Conservation (phyloP, 2,797 vertebrate genomes). For the Hoplostethus atlanticus region DNA sequence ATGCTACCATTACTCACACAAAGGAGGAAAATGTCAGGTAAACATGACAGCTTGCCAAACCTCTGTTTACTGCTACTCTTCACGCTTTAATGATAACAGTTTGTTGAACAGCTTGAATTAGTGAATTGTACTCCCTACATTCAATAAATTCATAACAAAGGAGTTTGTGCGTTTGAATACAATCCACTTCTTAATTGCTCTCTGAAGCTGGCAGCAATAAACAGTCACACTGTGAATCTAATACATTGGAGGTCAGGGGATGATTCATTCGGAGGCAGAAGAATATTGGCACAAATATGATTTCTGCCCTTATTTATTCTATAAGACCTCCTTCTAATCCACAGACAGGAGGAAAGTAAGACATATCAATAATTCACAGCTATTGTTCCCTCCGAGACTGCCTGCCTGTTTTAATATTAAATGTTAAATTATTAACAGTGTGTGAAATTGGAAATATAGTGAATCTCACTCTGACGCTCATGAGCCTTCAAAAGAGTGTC, state of each 20-base stretch:
- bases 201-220: slow-evolving; percentile 34
- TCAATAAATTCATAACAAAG: background rate
- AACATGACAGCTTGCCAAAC: too few relatives aligned
- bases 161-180: slow-evolving; percentile 26
- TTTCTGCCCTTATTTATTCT: slow-evolving; percentile 61
- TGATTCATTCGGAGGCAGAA: slow-evolving; percentile 35
- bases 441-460: slow-evolving; percentile 68
- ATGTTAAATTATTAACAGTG: slow-evolving; percentile 84
- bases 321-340: slow-evolving; percentile 49
- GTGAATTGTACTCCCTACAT: background rate
- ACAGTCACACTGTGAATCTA: slow-evolving; percentile 27
- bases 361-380: slow-evolving; percentile 83
- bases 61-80: too few relatives aligned
- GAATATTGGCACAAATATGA: slow-evolving; percentile 61
- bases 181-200: slow-evolving; percentile 25
- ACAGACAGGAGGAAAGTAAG: slow-evolving; percentile 51
- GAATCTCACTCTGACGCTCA: slow-evolving; percentile 35
- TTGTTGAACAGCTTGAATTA: background rate
- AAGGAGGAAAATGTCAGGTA: slow-evolving; percentile 1
- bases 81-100: too few relatives aligned
- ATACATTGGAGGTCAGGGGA: slow-evolving; percentile 46
- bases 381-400: slow-evolving; percentile 74
- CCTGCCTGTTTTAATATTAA: slow-evolving; percentile 84
- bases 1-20: slow-evolving; percentile 34
- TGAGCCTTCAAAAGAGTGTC: slow-evolving; percentile 17